Conservation (phyloP, 2,797 vertebrate species). For the Lepidocolaptes lacrymiger region DNA sequence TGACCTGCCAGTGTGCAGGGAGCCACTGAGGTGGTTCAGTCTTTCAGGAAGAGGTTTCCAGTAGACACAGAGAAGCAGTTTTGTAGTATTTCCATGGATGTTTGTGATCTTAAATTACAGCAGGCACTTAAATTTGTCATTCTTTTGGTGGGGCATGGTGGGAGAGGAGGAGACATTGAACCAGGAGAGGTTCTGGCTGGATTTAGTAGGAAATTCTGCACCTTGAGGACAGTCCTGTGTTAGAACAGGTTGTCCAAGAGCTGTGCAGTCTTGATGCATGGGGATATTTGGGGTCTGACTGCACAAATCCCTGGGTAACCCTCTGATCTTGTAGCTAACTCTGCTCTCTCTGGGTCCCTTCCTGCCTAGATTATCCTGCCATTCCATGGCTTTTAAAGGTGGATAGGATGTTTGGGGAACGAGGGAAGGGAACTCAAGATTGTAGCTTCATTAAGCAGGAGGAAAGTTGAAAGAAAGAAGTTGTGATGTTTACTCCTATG, state of each 20-base stretch:
- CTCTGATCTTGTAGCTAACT: background rate
- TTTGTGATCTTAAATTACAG: background rate
- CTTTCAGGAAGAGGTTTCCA: background rate
- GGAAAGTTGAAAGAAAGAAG: slow-evolving; percentile 7
- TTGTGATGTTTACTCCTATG: background rate
- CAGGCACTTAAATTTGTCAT: accelerated
- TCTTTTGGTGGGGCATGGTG: background rate
- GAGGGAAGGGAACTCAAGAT: background rate
- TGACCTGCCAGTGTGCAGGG: background rate
- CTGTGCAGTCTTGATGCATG: background rate
- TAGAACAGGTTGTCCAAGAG: background rate
- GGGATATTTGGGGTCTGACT: background rate
- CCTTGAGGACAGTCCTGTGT: accelerated
- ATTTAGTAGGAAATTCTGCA: background rate
- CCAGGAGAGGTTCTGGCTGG: background rate
- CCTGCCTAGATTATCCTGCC: background rate
- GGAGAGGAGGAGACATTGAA: background rate
- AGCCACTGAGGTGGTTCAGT: background rate
- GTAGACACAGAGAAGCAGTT: background rate
- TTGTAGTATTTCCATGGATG: background rate
- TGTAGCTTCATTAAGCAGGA: background rate
- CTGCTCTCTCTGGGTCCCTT: background rate
- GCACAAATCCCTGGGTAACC: background rate
- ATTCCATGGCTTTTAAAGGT: background rate
- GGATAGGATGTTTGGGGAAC: background rate